phyloP scores from a whole-genome alignment of 2,113 vertebrate species.

The Pelecanoides urinatrix region DNA sequence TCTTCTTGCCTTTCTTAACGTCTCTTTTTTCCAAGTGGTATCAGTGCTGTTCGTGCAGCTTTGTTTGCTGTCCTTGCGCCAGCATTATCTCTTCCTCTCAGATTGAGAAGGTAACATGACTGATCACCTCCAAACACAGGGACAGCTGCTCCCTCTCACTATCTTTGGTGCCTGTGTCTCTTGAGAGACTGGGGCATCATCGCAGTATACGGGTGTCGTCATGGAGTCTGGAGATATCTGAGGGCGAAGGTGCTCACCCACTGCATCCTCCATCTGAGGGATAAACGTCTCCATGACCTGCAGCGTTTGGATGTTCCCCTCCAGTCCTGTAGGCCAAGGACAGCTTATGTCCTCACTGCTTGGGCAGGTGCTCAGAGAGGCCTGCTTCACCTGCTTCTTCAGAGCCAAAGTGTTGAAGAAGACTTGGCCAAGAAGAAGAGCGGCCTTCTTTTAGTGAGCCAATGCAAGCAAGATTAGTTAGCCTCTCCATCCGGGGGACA shows the following conservation, averaged over 20 bases:
- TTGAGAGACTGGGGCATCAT: constrained; percentile 3
- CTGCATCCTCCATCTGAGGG: constrained; percentile 59
- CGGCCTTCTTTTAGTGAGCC: background rate
- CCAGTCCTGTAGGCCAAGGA: constrained; percentile 63
- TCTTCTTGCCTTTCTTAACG: constrained; percentile 4
- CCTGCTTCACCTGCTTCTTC: background rate
- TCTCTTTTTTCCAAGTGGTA: background rate
- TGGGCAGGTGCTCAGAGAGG: background rate
- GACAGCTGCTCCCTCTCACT: constrained; percentile 16
- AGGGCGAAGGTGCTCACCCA: constrained; percentile 61
- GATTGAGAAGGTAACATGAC: constrained; percentile 57
- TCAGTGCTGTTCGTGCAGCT: background rate
- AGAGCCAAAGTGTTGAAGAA: background rate
- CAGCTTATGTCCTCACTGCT: background rate
- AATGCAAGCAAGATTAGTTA: background rate
- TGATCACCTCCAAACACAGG: constrained; percentile 35
- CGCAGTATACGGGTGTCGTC: constrained; percentile 51
- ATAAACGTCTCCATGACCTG: constrained; percentile 39
- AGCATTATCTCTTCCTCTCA: constrained; percentile 59
- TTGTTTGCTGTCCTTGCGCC: constrained; percentile 50
- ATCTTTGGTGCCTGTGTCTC: constrained; percentile 33
- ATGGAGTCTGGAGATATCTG: constrained; percentile 52
- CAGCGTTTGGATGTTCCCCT: constrained; percentile 25
- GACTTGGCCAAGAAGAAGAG: background rate
- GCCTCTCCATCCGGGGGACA: background rate